phyloP scores from a whole-genome alignment of 1,140 invertebrate species.

The Ctenoplectra terminalis region DNA sequence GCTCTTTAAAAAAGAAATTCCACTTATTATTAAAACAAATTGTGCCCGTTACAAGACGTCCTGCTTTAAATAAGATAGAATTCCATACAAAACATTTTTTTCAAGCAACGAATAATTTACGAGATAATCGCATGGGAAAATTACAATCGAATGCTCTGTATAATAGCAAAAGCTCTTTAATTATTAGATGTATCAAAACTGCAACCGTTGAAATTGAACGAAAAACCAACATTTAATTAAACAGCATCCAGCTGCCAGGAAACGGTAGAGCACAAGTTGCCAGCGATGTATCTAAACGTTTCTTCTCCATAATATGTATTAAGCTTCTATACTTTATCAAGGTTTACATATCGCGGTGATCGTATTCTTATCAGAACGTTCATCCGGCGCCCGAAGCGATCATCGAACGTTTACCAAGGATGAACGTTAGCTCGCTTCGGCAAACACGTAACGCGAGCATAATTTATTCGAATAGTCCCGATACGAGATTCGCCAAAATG shows the following conservation, averaged over 20 bases:
- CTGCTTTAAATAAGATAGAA: too few relatives aligned
- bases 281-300: not conserved
- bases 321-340: not conserved
- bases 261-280: not conserved
- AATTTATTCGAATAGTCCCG: conserved; percentile 25
- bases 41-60: too few relatives aligned
- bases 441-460: conserved; percentile 7
- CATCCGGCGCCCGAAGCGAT: conserved; percentile 28
- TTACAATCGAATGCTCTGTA: too few relatives aligned
- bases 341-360: conserved; percentile 12
- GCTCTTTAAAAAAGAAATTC: too few relatives aligned
- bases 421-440: not conserved
- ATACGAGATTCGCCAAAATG: conserved; percentile 30
- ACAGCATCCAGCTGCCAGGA: not conserved
- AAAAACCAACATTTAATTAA: not conserved
- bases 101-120: too few relatives aligned
- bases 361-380: conserved; percentile 14
- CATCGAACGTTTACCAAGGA: conserved; percentile 2
- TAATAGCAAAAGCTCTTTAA: too few relatives aligned
- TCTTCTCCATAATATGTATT: not conserved
- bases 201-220: not conserved
- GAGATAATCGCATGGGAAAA: too few relatives aligned
- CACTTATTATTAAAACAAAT: too few relatives aligned
- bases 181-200: too few relatives aligned
- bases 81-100: too few relatives aligned